Conservation (phyloP, 2,888 invertebrate species). For the Agrypnus murinus region DNA sequence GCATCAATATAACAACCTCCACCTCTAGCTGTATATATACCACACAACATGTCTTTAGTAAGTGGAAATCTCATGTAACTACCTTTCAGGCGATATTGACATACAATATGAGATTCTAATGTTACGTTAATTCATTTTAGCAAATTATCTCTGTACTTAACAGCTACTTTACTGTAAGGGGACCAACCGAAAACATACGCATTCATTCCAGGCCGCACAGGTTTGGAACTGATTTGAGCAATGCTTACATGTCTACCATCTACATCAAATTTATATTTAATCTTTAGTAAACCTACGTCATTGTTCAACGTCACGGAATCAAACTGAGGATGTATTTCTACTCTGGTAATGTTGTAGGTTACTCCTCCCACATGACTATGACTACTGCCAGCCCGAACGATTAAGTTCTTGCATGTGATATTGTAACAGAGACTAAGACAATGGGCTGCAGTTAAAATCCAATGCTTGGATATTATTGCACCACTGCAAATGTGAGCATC, state of each 20-base stretch:
- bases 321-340: constrained; percentile 26
- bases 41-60: constrained; percentile 12
- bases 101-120: constrained; percentile 6
- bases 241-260: neutral
- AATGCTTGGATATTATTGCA: constrained; percentile 7
- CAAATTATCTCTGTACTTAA: constrained; percentile 17
- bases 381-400: constrained; percentile 28
- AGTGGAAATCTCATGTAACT: constrained; percentile 13
- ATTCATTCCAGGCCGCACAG: neutral
- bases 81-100: constrained; percentile 26
- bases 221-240: neutral
- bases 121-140: constrained; percentile 26
- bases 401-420: constrained; percentile 2
- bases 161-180: constrained; percentile 12
- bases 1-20: constrained; percentile 35
- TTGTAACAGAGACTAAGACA: constrained; percentile 28
- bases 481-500: constrained; percentile 31
- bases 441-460: constrained; percentile 37
- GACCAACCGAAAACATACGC: constrained; percentile 31
- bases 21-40: neutral
- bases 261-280: neutral
- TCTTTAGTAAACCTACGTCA: constrained; percentile 29
- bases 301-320: constrained; percentile 1
- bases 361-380: constrained; percentile 25
- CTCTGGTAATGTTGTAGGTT: neutral